phyloP scores from a whole-genome alignment of 2,888 invertebrate genomes.

The Chesias legatella region DNA sequence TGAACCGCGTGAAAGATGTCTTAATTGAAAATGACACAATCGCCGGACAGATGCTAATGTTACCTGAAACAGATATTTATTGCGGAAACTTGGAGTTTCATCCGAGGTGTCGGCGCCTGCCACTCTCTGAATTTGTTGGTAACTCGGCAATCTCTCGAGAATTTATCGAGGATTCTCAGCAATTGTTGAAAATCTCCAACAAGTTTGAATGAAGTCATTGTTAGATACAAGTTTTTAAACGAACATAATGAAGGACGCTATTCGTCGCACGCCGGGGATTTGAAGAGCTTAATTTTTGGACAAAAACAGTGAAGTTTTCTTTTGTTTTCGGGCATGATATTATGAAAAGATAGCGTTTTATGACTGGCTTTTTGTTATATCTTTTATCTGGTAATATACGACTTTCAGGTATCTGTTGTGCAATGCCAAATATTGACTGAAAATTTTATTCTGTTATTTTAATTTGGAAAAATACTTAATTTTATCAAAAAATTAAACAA shows the following conservation, averaged over 20 bases:
- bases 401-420: neutral
- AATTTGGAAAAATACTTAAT: too few species aligned
- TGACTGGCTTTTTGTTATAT: conserved; percentile 7
- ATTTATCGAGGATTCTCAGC: neutral
- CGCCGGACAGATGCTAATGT: conserved; percentile 22
- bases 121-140: conserved; percentile 28
- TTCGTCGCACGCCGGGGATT: conserved; percentile 17
- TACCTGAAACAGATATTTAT: conserved; percentile 33
- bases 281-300: conserved; percentile 5
- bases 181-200: conserved; percentile 13
- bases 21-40: conserved; percentile 34
- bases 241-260: conserved; percentile 18
- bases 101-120: conserved; percentile 24
- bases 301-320: conserved; percentile 8
- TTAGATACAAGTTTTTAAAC: conserved; percentile 23
- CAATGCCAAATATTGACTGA: too few species aligned
- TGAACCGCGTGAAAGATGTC: conserved; percentile 20
- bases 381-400: conserved; percentile 12
- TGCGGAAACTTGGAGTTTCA: conserved; percentile 30
- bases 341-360: conserved; percentile 18
- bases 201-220: conserved; percentile 31
- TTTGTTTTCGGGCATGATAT: conserved; percentile 19
- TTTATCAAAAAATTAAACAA: too few species aligned
- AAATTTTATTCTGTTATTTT: too few species aligned
- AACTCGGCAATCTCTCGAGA: conserved; percentile 12